phyloP scores from a whole-genome alignment of 2,797 vertebrate species.

The Argentina silus region DNA sequence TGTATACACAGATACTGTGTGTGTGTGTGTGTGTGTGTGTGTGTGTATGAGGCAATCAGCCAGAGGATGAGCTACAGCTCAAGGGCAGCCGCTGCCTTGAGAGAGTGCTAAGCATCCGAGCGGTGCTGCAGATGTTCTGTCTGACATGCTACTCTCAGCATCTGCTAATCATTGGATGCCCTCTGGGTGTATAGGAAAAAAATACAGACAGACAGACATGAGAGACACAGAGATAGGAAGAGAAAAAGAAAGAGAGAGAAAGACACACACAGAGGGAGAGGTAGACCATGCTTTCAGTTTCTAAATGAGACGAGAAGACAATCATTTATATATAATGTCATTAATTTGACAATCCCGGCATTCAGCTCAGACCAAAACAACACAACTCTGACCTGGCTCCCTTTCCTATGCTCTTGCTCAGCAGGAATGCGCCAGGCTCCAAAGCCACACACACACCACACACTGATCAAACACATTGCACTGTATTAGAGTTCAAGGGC shows the following conservation, averaged over 20 bases:
- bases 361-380: no score
- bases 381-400: not conserved
- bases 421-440: slow-evolving; percentile 49
- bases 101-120: not conserved
- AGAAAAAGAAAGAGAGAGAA: not conserved
- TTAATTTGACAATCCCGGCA: no score
- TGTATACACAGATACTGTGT: no score
- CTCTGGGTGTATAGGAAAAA: not conserved
- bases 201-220: not conserved
- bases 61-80: no score
- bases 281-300: slow-evolving; percentile 11
- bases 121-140: slow-evolving; percentile 24
- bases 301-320: slow-evolving; percentile 38
- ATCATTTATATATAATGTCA: not conserved
- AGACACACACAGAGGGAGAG: not conserved
- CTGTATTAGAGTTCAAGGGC: slow-evolving; percentile 7
- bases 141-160: slow-evolving; percentile 2
- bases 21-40: no score
- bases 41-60: not conserved
- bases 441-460: slow-evolving; percentile 54
- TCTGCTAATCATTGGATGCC: slow-evolving; percentile 16
- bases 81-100: slow-evolving; percentile 1
- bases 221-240: no score
- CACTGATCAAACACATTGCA: slow-evolving; percentile 51
- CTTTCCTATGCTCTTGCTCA: slow-evolving; percentile 34